Evolutionary conservation across 2,797 vertebrate genomes (phyloP).

Genomic region (Aselliscus stoliczkanus): DNA sequence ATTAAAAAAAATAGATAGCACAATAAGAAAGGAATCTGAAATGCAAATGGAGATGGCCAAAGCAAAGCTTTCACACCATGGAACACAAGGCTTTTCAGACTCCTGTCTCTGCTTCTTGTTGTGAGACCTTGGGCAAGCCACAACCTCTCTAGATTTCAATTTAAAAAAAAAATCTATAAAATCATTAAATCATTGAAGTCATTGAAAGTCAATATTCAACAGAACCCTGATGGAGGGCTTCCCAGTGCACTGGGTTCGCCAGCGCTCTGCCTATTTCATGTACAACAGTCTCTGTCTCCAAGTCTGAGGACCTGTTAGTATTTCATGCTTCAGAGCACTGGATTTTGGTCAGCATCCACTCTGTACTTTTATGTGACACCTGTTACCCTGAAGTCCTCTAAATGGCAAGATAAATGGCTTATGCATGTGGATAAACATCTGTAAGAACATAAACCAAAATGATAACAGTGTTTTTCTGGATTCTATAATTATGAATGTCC

Average conservation of each 20-base stretch:
- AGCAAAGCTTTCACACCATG: accelerated
- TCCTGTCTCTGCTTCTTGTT: background rate
- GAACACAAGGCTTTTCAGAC: background rate
- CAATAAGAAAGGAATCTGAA: background rate
- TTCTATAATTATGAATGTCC: background rate
- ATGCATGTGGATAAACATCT: background rate
- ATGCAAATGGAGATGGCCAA: background rate
- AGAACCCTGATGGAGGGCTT: background rate
- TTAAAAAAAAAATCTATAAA: background rate
- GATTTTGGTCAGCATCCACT: background rate
- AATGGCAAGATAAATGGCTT: background rate
- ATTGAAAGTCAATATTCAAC: background rate
- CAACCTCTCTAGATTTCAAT: background rate
- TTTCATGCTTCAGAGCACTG: background rate
- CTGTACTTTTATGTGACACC: background rate
- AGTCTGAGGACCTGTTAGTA: background rate
- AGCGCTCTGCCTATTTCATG: background rate
- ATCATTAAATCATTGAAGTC: background rate
- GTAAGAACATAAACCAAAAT: background rate
- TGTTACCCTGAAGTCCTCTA: background rate
- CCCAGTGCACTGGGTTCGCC: background rate
- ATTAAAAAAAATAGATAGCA: no score
- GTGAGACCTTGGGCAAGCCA: background rate
- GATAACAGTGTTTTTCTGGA: background rate
- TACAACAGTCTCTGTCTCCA: background rate